Conservation (phyloP, 1,140 invertebrate species). For the Hestina assimilis region DNA sequence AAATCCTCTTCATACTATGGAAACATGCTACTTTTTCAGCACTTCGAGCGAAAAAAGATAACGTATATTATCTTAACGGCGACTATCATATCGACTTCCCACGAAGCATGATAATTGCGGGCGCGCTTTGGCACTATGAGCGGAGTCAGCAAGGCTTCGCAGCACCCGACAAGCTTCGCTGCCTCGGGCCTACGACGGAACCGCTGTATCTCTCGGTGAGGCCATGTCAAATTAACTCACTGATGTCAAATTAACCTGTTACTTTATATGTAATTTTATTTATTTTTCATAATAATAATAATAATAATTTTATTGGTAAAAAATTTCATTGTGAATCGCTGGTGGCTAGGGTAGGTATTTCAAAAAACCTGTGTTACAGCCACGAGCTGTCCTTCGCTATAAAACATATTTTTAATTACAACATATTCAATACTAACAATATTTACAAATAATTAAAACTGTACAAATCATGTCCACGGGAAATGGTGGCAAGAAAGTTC, state of each 20-base stretch:
- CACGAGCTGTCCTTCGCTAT: too few species aligned
- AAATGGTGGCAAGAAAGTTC: too few species aligned
- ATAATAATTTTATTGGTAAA: too few species aligned
- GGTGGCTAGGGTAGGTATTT: too few species aligned
- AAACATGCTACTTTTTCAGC: slow-evolving; percentile 80
- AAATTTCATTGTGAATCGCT: too few species aligned
- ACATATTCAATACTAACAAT: too few species aligned
- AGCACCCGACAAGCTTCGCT: slow-evolving; percentile 89
- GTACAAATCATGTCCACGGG: too few species aligned
- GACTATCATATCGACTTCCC: slow-evolving; percentile 96
- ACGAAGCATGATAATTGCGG: slow-evolving; percentile 86
- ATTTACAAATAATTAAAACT: too few species aligned
- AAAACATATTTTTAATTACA: too few species aligned
- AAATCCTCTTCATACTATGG: too few species aligned
- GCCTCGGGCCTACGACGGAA: slow-evolving; percentile 92
- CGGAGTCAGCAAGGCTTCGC: slow-evolving; percentile 88
- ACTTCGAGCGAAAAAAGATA: slow-evolving; percentile 86
- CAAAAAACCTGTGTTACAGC: too few species aligned
- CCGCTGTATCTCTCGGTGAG: slow-evolving; percentile 90
- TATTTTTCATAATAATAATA: too few species aligned
- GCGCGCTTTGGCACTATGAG: slow-evolving; percentile 92
- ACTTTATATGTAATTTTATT: not conserved
- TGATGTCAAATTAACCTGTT: not conserved
- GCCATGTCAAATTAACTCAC: not conserved
- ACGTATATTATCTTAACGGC: slow-evolving; percentile 93